Evolutionary conservation across 2,113 vertebrate genomes (phyloP).

Genomic region (Hippoglossus stenolepis): DNA sequence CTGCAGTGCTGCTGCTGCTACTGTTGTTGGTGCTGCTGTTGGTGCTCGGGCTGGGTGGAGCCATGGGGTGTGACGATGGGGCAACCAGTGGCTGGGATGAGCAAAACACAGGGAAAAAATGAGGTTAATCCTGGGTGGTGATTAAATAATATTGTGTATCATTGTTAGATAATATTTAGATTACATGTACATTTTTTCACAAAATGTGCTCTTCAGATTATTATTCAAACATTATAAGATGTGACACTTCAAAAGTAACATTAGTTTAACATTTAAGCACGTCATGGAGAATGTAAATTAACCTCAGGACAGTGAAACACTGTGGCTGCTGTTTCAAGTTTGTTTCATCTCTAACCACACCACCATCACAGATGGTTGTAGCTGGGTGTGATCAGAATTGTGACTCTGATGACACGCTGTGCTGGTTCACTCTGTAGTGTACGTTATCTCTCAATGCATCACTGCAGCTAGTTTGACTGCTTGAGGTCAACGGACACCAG

Average conservation of each 20-base stretch:
- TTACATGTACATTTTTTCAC: no score
- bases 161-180: no score
- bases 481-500: neutral
- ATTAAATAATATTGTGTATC: neutral
- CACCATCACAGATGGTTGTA: neutral
- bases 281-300: neutral
- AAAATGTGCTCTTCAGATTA: neutral
- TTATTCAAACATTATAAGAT: neutral
- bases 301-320: neutral
- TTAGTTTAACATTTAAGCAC: neutral
- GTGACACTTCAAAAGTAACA: neutral
- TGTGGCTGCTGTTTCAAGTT: neutral
- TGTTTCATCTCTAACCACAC: neutral
- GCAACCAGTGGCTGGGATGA: slow-evolving; percentile 89
- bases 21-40: slow-evolving; percentile 94
- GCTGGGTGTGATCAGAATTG: neutral
- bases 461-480: neutral
- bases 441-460: neutral
- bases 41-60: slow-evolving; percentile 97
- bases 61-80: slow-evolving; percentile 91
- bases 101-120: slow-evolving; percentile 25
- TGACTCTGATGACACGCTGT: neutral
- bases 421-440: neutral
- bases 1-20: slow-evolving; percentile 92
- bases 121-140: neutral